Percentiles rank a stretch among this genome's conserved stretches.
Conservation (phyloP, 2,797 vertebrate genomes). For the Oryzias sinensis region DNA sequence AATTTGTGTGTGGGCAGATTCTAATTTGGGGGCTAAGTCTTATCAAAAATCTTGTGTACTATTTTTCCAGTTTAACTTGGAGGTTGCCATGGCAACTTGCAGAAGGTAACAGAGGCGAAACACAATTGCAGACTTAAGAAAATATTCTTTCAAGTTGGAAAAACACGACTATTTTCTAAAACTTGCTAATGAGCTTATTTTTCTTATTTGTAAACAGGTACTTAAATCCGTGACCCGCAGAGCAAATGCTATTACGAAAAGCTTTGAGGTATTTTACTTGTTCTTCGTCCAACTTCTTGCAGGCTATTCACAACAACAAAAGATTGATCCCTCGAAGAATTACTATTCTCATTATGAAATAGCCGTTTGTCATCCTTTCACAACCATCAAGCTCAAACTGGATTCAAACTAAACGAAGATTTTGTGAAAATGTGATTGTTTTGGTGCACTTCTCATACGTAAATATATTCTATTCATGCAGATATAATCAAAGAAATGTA, state of each 20-base stretch:
- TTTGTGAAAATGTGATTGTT: too few relatives aligned
- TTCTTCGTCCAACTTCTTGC: too few relatives aligned
- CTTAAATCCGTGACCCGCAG: background rate
- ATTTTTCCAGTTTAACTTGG: conserved; percentile 64
- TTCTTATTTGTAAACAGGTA: conserved; percentile 31
- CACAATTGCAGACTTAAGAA: conserved; percentile 48
- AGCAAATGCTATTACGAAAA: background rate
- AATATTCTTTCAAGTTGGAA: conserved; percentile 39
- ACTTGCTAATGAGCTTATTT: conserved; percentile 50
- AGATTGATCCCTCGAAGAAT: too few relatives aligned
- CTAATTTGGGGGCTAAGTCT: conserved; percentile 73
- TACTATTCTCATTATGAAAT: too few relatives aligned
- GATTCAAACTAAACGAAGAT: too few relatives aligned
- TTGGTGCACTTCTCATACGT: too few relatives aligned
- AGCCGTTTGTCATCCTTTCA: too few relatives aligned
- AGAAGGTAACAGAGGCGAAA: conserved; percentile 52
- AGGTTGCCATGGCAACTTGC: conserved; percentile 58
- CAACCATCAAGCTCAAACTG: too few relatives aligned
- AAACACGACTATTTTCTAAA: conserved; percentile 30
- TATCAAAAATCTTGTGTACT: conserved; percentile 65
- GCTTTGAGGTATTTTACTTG: background rate
- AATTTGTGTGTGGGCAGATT: conserved; percentile 61
- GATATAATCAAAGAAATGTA: too few relatives aligned
- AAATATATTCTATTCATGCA: too few relatives aligned
- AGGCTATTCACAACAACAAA: too few relatives aligned